These are phyloP conservation scores for Eremophila alpestris DNA, from an alignment of 2,797 vertebrate species.

Conservation along the genomic window DNA sequence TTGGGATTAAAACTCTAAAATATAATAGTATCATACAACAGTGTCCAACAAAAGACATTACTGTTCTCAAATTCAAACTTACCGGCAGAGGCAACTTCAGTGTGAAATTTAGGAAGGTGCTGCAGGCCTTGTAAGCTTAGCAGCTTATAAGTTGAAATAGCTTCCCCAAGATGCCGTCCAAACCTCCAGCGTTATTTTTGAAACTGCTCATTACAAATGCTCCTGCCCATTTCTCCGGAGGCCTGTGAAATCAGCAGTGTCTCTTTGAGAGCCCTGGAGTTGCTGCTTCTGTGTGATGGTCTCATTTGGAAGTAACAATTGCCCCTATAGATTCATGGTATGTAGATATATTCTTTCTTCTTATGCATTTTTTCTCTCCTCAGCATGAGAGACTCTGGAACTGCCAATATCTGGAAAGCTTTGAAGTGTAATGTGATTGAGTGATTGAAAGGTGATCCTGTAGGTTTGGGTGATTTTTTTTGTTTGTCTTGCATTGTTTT, in stretches of 20 bases:
- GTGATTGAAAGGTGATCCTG: not conserved
- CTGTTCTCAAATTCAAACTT: not conserved
- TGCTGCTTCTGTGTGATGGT: not conserved
- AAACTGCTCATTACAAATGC: not conserved
- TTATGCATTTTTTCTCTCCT: not conserved
- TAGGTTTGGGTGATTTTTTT: not conserved
- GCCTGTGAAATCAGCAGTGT: not conserved
- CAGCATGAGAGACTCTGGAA: not conserved
- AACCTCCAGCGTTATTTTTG: not conserved
- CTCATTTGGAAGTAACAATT: not conserved
- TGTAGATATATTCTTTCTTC: not conserved
- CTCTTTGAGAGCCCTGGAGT: not conserved
- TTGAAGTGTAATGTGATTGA: not conserved
- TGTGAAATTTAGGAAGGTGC: constrained; percentile 2
- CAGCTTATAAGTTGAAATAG: not conserved
- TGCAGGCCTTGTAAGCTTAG: not conserved
- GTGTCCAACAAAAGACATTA: not conserved
- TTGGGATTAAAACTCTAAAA: not conserved
- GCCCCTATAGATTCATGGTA: not conserved
- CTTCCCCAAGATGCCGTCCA: not conserved
- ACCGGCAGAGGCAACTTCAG: not conserved
- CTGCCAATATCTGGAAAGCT: not conserved
- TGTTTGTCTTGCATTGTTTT: not conserved
- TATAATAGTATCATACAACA: not conserved
- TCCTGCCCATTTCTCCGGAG: not conserved